Evolutionary conservation across 2,888 invertebrate species (phyloP), one percentile per base, ranked within the genome.

Genomic region (Phasia obesa): DNA sequence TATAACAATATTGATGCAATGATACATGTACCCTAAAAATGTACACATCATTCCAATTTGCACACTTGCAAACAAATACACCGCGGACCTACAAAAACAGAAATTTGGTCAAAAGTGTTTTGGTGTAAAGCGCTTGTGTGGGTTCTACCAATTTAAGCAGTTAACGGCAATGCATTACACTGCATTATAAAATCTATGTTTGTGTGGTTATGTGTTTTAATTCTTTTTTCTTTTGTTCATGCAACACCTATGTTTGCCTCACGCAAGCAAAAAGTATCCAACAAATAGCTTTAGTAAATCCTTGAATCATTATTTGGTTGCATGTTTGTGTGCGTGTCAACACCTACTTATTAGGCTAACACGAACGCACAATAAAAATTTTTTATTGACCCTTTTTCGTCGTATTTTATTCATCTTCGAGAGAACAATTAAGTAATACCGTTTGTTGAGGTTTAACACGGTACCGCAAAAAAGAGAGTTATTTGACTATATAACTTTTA

Each of bases 321-420:
- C 15, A 31, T 53, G n/a, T 19, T 17, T 51, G 21, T 21, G 15
- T 78, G 55, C 71, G 59, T 53, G 65, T 60, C 42, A 65, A 64
- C 64, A 57, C 53, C 51, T 64, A 59, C 13, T 67, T 79, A 57
- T 19, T 9, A 27, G 23, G 15, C 49, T 70, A 62, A 59, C 75
- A 75, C 44, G 64, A 70, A 70, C 27, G 15, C 64, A 42, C 35
- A 51, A 70, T 70, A 59, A 64, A 53, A 44, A 19, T 17, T 55
- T 76, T 62, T 27, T 5, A 27, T 5, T 27, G 27, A 27, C 27
- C 4, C 27, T 27, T 6, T 27, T n/a, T n/a, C n/a, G n/a, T n/a
- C n/a, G n/a, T n/a, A n/a, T n/a, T n/a, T n/a, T n/a, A n/a, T n/a
- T n/a, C n/a, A n/a, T n/a, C n/a, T n/a, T n/a, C n/a, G n/a, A n/a